These are phyloP conservation scores for Talpa occidentalis DNA, from an alignment of 2,113 vertebrate species.

Conservation along the genomic window DNA sequence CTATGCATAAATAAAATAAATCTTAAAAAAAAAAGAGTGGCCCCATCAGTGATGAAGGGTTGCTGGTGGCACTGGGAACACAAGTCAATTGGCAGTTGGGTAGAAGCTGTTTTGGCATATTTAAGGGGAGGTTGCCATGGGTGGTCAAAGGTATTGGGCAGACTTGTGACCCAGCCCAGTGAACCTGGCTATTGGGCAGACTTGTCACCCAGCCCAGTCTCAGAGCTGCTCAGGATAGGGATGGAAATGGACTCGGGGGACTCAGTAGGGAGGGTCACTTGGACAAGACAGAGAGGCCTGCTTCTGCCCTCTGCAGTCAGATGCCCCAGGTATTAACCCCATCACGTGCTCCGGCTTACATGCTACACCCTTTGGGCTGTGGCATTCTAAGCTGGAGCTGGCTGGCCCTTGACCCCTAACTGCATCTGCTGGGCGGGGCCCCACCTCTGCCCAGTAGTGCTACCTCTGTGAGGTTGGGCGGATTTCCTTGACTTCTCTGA, in stretches of 20 bases:
- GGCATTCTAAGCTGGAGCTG: not conserved
- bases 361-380: no score
- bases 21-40: not conserved
- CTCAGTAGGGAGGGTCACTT: not conserved
- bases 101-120: not conserved
- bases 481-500: not conserved
- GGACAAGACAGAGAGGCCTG: not conserved
- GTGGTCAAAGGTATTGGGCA: not conserved
- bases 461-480: not conserved
- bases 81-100: not conserved
- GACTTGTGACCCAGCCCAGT: not conserved
- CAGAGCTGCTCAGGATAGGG: not conserved
- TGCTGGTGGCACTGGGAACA: not conserved
- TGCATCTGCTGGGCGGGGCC: not conserved
- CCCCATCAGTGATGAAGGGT: not conserved
- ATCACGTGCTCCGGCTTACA: rapidly evolving
- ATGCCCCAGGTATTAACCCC: not conserved
- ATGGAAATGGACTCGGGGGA: not conserved
- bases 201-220: not conserved
- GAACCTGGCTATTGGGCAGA: not conserved
- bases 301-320: not conserved
- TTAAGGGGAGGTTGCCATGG: not conserved
- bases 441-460: not conserved
- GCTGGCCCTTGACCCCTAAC: not conserved
- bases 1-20: no score